Evolutionary conservation across 2,888 invertebrate species (phyloP), one percentile per base, ranked within the genome.

Genomic region (Thumatha senex): DNA sequence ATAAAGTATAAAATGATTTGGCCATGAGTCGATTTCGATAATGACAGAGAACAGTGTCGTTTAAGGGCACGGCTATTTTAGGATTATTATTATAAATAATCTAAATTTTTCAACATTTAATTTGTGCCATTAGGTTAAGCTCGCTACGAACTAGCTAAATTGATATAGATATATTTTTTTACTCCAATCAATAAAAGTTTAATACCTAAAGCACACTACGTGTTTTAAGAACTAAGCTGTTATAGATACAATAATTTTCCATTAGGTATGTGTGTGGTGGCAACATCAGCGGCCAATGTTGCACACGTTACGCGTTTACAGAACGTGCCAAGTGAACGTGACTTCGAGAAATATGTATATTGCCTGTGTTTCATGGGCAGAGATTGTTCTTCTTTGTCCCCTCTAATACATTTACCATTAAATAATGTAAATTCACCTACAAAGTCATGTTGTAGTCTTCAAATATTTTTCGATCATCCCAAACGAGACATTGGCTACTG

Each of bases 1-100:
- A n/a, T n/a, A n/a, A n/a, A n/a, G n/a, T 55, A 40, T 49, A 43
- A 46, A 52, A 54, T 43, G 48, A 46, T 59, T 49, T 59, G 59
- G 61, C 51, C 51, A 54, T 43, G 48, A 54, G 43, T 33, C 34
- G 51, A 5, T 24, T 47, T 51, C 54, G 41, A 33, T 48, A 58
- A 51, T 34, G 30, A 41, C 12, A 48, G 18, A 38, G 12, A 35
- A 15, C 31, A 33, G 33, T 15, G 12, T 24, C 33, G 34, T 34
- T 13, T 15, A 44, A 18, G 30, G 46, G 40, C 46, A 18, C 18
- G 18, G 18, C 15, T n/a, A 34, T 44, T 52, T 35, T 65, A 52
- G 56, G 51, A 56, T 52, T 40, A 34, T 46, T 51, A 40, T 30
- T 57, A 57, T 39, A 46, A 52, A 62, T 43, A 47, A 33, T 50